Percentiles rank a stretch among this genome's conserved stretches.
Evolutionary conservation across 1,140 invertebrate genomes (phyloP).

Genomic region (Nymphalis io): DNA sequence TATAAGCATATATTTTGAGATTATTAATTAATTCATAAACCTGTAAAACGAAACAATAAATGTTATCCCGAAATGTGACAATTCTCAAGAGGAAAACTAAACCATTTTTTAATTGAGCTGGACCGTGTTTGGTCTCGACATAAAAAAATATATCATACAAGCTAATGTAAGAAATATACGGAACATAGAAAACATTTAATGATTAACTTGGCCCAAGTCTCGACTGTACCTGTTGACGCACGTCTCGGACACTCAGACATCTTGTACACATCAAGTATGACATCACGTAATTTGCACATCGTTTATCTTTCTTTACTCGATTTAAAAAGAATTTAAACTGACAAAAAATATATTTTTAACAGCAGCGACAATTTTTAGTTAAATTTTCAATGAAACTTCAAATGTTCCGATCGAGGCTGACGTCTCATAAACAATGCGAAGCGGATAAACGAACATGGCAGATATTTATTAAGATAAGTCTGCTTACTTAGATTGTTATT

Average conservation of each 20-base stretch:
- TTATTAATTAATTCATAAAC: too few relatives aligned
- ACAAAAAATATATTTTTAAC: background rate
- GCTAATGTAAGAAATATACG: background rate
- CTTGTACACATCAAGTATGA: background rate
- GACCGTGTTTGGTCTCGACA: too few relatives aligned
- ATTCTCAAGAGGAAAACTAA: too few relatives aligned
- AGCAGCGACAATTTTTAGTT: background rate
- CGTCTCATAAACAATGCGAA: too few relatives aligned
- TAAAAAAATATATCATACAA: too few relatives aligned
- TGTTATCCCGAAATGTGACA: too few relatives aligned
- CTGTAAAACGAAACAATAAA: too few relatives aligned
- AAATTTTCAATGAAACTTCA: background rate
- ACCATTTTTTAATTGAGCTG: too few relatives aligned
- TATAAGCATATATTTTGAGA: too few relatives aligned
- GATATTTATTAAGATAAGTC: too few relatives aligned
- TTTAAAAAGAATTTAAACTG: slow-evolving; percentile 15
- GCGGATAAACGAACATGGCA: too few relatives aligned
- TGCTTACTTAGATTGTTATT: too few relatives aligned
- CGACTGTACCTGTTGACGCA: background rate
- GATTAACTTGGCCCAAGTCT: background rate
- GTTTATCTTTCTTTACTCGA: slow-evolving; percentile 36
- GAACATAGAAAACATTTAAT: background rate
- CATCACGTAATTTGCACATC: slow-evolving; percentile 25
- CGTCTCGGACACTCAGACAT: background rate
- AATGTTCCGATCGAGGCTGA: background rate